Base-by-base conservation (phyloP, 2,113 vertebrate species). In the Petrocephalus microphthalmus region DNA sequence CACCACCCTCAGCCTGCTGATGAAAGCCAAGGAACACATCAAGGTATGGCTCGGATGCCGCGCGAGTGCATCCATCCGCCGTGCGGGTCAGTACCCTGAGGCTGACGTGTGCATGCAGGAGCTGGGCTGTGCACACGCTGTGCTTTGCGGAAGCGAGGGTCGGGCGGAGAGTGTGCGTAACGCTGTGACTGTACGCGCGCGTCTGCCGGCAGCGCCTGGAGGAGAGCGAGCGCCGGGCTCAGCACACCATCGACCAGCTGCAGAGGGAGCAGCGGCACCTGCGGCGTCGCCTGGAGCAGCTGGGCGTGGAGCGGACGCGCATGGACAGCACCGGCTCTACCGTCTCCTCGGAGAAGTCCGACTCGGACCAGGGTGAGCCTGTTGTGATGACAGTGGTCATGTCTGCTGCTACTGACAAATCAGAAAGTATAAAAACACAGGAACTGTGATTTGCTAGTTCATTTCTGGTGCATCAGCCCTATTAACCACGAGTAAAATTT, bases 1-100 rank as follows among this genome's bases (percentile, higher is more conserved):
- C 94, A 99, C 98, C 49, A 99, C 98, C 0, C 94, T 99, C 91
- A 98, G 97, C 94, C 95, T 99, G 87, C 96, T 99, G 91, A 99
- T 96, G 92, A 97, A 95, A 94, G 98, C 98, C 90, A 96, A 96
- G 93, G 94, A 96, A 91, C 97, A 98, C 95, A 99, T 99, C 92
- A 97, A 98, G 97, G 98, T 98, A 86, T 89, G 95, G 7, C 87
- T 0, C 2, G 52, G 56, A 49, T 37, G 85, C 82, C 37, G 13
- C 20, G 25, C 78, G 33, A 0, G 1, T 33, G 22, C 13, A n/a
- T 6, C 45, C 45, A 2, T 49, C 19, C 22, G 29, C 47, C 52
- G 83, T 84, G 83, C 29, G 83, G 5, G n/a, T 49, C 19, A 2
- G 8, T 47, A 22, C 6, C 42, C 17, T n/a, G 49, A n/a, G 15